These are phyloP conservation scores for Drosophila yooni DNA, from an alignment of 2,888 invertebrate genomes.

Conservation along the genomic window DNA sequence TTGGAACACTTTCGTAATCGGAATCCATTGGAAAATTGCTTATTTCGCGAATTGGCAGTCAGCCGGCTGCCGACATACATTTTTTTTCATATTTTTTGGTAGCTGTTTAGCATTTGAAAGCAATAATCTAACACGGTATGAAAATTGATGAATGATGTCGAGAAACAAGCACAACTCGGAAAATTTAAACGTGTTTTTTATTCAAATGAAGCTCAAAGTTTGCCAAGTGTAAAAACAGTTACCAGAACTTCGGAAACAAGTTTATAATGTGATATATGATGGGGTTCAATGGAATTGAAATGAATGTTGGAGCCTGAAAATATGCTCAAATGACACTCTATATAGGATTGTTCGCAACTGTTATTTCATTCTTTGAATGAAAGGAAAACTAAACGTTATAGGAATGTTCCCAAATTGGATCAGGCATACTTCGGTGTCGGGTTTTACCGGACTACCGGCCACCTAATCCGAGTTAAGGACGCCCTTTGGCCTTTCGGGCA, in stretches of 20 bases:
- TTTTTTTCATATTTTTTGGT: not conserved
- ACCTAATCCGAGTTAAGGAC: conserved; percentile 33
- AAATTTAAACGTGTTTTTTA: conserved; percentile 33
- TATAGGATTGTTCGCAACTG: not conserved
- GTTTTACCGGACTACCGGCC: conserved; percentile 12
- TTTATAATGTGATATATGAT: conserved; percentile 1
- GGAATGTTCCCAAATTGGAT: not conserved
- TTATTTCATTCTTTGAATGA: not conserved
- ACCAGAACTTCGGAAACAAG: conserved; percentile 2
- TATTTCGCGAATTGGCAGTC: conserved; percentile 13
- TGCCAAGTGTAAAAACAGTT: conserved; percentile 9
- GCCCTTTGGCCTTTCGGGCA: conserved; percentile 10
- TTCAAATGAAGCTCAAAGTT: conserved; percentile 38
- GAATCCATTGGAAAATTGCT: conserved; percentile 26
- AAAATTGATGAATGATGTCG: conserved; percentile 17
- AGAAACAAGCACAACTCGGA: conserved; percentile 9
- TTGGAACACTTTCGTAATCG: conserved; percentile 25
- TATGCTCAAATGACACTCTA: not conserved
- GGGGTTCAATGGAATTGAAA: not conserved
- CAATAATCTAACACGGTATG: conserved; percentile 15
- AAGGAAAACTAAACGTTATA: not conserved
- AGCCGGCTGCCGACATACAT: not conserved
- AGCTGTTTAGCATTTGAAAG: conserved; percentile 6
- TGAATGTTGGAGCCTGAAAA: too few relatives aligned
- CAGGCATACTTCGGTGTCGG: conserved; percentile 1